Evolutionary conservation across 2,797 vertebrate species (phyloP).

Genomic region (Pangasius djambal): DNA sequence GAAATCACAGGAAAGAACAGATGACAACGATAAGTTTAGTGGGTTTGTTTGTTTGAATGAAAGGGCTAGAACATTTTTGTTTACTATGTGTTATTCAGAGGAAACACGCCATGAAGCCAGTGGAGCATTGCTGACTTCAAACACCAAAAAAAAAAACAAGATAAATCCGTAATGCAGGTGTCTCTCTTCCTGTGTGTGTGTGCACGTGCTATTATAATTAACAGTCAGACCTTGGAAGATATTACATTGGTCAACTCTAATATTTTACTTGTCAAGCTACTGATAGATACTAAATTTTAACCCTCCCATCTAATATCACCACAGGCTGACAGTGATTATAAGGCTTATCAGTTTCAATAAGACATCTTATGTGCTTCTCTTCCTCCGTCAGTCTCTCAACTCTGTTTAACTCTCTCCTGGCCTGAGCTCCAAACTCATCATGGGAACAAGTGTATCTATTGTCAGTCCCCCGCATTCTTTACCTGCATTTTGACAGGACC

Average conservation of each 20-base stretch:
- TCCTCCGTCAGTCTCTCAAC: slow-evolving; percentile 64
- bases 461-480: slow-evolving; percentile 70
- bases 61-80: background rate
- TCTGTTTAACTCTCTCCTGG: slow-evolving; percentile 57
- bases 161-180: background rate
- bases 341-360: slow-evolving; percentile 66
- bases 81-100: background rate
- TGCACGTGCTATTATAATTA: too few species aligned
- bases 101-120: background rate
- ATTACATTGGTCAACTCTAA: background rate
- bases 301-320: background rate
- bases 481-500: slow-evolving; percentile 70
- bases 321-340: slow-evolving; percentile 44
- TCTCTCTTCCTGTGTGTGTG: background rate
- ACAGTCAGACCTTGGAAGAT: background rate
- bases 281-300: background rate
- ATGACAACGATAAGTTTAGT: background rate
- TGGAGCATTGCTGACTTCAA: background rate
- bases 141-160: background rate
- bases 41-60: background rate
- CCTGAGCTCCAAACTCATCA: slow-evolving; percentile 65
- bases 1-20: background rate
- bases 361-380: slow-evolving; percentile 67
- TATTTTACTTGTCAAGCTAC: background rate
- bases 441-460: slow-evolving; percentile 77